Evolutionary conservation across 2,797 vertebrate species (phyloP).

Genomic region (Xyrichtys novacula): DNA sequence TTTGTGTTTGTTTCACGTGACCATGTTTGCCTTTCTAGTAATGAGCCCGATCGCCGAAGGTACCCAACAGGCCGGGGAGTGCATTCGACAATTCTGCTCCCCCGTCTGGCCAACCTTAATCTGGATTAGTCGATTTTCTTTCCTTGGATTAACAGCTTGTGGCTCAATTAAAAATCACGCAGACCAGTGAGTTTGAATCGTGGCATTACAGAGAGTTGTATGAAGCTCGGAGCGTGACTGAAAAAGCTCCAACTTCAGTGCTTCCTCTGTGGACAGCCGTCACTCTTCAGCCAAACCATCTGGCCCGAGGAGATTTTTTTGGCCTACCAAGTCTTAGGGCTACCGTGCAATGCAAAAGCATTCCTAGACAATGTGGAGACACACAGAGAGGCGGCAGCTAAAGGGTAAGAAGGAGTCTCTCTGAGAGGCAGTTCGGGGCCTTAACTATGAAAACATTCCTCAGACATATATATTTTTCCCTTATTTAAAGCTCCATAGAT

Average conservation of each 20-base stretch:
- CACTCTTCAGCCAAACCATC: slow-evolving; percentile 58
- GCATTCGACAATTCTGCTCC: slow-evolving; percentile 64
- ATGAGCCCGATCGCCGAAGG: slow-evolving; percentile 63
- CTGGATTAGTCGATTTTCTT: slow-evolving; percentile 82
- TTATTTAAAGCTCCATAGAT: slow-evolving; percentile 22
- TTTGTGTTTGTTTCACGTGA: slow-evolving; percentile 74
- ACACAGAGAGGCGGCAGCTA: slow-evolving; percentile 30
- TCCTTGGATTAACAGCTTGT: slow-evolving; percentile 76
- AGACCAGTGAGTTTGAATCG: slow-evolving; percentile 75
- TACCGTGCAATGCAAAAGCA: slow-evolving; percentile 49
- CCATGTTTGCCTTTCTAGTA: slow-evolving; percentile 72
- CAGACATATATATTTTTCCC: slow-evolving; percentile 21
- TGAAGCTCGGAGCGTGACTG: slow-evolving; percentile 51
- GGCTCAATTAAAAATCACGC: slow-evolving; percentile 79
- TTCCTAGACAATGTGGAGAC: slow-evolving; percentile 59
- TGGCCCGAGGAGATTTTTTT: slow-evolving; percentile 59
- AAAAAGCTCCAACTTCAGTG: slow-evolving; percentile 60
- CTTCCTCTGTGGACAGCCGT: slow-evolving; percentile 65
- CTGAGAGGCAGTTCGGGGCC: slow-evolving; percentile 31
- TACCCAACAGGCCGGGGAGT: slow-evolving; percentile 55
- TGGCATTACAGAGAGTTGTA: slow-evolving; percentile 48
- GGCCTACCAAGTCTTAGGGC: slow-evolving; percentile 36
- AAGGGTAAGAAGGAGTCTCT: slow-evolving; percentile 25
- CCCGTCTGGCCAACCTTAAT: slow-evolving; percentile 80
- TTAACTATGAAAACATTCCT: slow-evolving; percentile 46